Conservation (phyloP, 2,888 invertebrate genomes). For the Eupithecia tripunctaria region DNA sequence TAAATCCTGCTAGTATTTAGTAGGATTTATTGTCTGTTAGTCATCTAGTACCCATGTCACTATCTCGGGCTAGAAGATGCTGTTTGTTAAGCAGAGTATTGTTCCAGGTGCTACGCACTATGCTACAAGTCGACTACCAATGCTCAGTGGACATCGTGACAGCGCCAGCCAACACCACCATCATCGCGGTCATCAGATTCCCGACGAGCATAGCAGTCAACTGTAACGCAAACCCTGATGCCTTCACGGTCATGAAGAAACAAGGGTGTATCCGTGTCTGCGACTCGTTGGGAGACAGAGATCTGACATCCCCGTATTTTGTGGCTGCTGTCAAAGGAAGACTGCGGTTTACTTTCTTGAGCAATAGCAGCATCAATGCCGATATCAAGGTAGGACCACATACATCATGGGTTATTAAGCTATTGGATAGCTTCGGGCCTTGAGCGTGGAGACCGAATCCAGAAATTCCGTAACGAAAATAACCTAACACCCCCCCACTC, state of each 20-base stretch:
- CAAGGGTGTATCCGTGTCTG: slow-evolving; percentile 62
- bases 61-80: not conserved
- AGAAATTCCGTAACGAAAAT: no score
- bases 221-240: slow-evolving; percentile 61
- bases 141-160: slow-evolving; percentile 68
- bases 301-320: slow-evolving; percentile 55
- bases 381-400: slow-evolving; percentile 64
- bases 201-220: slow-evolving; percentile 60
- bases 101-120: slow-evolving; percentile 67
- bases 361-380: slow-evolving; percentile 73
- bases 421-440: no score
- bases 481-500: no score
- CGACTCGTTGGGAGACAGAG: slow-evolving; percentile 50
- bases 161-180: slow-evolving; percentile 42
- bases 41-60: not conserved
- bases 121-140: slow-evolving; percentile 65
- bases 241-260: slow-evolving; percentile 63
- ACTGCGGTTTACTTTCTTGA: slow-evolving; percentile 65
- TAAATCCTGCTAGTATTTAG: no score
- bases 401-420: no score
- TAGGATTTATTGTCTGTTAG: not conserved
- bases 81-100: not conserved
- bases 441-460: no score
- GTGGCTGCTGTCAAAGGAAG: slow-evolving; percentile 56
- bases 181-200: slow-evolving; percentile 67